Percentiles rank a stretch among this genome's conserved stretches.
phyloP scores from a whole-genome alignment of 2,113 vertebrate species.

The Myotis yumanensis region DNA sequence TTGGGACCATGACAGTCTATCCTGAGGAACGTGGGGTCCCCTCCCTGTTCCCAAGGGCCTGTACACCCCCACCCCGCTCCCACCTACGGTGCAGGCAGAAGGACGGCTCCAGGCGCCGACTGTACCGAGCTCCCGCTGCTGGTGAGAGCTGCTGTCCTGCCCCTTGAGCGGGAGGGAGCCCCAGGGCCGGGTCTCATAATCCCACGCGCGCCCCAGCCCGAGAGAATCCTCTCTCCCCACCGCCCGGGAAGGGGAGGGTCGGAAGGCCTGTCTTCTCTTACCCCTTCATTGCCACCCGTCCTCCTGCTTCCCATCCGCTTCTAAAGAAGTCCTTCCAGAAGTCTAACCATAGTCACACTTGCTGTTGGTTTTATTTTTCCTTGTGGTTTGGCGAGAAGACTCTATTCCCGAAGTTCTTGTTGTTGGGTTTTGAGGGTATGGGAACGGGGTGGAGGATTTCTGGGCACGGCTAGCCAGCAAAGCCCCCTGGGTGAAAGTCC shows the following conservation, averaged over 20 bases:
- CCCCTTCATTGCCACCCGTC: not conserved
- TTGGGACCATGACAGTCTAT: not conserved
- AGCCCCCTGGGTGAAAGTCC: too few relatives aligned
- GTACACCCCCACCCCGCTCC: not conserved
- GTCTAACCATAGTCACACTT: conserved; percentile 45
- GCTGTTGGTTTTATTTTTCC: not conserved
- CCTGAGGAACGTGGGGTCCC: not conserved
- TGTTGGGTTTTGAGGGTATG: not conserved
- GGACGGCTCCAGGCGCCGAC: not conserved
- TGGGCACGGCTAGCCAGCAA: not conserved
- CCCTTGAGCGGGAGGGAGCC: not conserved
- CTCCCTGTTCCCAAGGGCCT: not conserved
- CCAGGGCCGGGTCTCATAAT: not conserved
- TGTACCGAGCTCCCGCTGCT: not conserved
- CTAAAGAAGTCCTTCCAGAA: not conserved
- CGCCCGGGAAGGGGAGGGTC: not conserved
- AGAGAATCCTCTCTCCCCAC: not conserved
- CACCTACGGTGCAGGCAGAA: not conserved
- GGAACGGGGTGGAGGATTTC: not conserved
- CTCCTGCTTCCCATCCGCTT: not conserved
- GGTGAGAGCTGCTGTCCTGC: not conserved
- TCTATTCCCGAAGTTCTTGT: not conserved
- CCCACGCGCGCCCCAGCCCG: not conserved
- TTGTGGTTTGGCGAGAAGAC: not conserved
- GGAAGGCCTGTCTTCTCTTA: not conserved